Evolutionary conservation across 2,797 vertebrate species (phyloP), one percentile per base, ranked within the genome.

Genomic region (Furcifer pardalis): DNA sequence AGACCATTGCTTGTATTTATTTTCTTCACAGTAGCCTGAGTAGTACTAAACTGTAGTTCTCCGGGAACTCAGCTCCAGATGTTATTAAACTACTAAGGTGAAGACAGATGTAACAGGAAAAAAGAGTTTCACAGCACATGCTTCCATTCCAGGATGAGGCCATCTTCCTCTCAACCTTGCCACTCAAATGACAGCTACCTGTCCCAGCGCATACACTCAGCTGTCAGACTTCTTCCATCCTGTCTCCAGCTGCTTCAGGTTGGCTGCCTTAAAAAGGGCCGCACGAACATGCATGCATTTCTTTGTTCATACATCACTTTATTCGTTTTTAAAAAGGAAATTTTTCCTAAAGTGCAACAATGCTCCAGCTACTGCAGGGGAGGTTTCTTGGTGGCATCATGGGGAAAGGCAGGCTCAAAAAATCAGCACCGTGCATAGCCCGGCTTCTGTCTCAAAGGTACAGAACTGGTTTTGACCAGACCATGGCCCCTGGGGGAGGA

Each of bases 1-100:
- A 95, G 92, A 96, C 91, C 92, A 88, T 91, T 93, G 90, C 86
- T 86, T 78, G 87, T 90, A 80, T 94, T 95, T 94, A 90, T 96
- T 93, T 95, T 95, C 95, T 96, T 97, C 97, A 96, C 96, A 97
- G 96, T 96, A 95, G 96, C 97, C 97, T 97, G 97, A 98, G 97
- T 97, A 97, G 96, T 97, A 96, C 95, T 95, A 95, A 95, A 97
- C 96, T 96, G 96, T 93, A 96, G 96, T 96, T 96, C 96, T 96
- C 96, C 96, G 94, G 96, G 96, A 97, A 97, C 94, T 92, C 95
- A 95, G 96, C 94, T 93, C 95, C 93, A 94, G 96, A 95, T 96
- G 94, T 95, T 94, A 95, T 90, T 91, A 94, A 95, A 96, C 94
- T 96, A 95, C 95, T 95, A 86, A 81, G 79, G 84, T 86, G 79